phyloP scores from a whole-genome alignment of 2,797 vertebrate genomes.

The Chelmon rostratus region DNA sequence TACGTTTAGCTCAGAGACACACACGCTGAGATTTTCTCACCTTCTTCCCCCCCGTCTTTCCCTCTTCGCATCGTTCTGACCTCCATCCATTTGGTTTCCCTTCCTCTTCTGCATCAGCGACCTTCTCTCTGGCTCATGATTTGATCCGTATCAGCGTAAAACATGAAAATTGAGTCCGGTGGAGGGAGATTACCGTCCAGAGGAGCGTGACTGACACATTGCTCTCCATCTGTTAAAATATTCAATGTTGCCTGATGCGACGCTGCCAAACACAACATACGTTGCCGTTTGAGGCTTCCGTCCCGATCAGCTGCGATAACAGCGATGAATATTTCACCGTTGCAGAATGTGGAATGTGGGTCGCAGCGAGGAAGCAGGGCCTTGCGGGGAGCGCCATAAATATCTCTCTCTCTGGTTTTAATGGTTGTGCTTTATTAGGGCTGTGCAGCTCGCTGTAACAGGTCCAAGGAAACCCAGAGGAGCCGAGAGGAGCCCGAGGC shows the following conservation, averaged over 20 bases:
- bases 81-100: background rate
- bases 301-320: slow-evolving; percentile 58
- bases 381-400: slow-evolving; percentile 73
- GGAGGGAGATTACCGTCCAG: slow-evolving; percentile 14
- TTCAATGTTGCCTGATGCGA: slow-evolving; percentile 23
- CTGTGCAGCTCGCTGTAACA: slow-evolving; percentile 46
- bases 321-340: slow-evolving; percentile 69
- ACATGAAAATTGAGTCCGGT: background rate
- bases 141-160: slow-evolving; percentile 20
- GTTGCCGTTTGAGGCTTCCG: slow-evolving; percentile 34
- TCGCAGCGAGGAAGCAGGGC: slow-evolving; percentile 68
- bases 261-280: slow-evolving; percentile 8
- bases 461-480: slow-evolving; percentile 70
- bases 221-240: slow-evolving; percentile 44
- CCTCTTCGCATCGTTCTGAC: background rate
- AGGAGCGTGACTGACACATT: slow-evolving; percentile 12
- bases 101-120: slow-evolving; percentile 4
- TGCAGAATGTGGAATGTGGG: slow-evolving; percentile 69
- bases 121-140: slow-evolving; percentile 43
- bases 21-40: slow-evolving; percentile 18
- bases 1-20: slow-evolving; percentile 37
- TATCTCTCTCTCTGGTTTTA: slow-evolving; percentile 71
- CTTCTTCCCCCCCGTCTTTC: slow-evolving; percentile 1
- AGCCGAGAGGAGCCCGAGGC: slow-evolving; percentile 54
- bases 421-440: slow-evolving; percentile 68